Evolutionary conservation across 2,797 vertebrate genomes (phyloP).

Genomic region (Petrocephalus sullivani): DNA sequence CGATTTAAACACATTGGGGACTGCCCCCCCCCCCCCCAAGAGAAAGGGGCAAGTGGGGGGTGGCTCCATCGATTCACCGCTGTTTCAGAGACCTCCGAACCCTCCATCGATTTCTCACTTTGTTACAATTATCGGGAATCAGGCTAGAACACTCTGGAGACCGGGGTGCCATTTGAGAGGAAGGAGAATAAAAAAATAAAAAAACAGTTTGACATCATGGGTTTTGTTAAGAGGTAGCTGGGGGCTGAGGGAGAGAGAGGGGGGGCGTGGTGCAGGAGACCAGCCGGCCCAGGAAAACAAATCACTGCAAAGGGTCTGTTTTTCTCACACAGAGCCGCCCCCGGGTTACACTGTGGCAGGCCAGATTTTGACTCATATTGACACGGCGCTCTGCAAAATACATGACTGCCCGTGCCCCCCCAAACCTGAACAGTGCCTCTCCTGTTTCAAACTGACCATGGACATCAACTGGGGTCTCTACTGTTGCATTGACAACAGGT

Average conservation of each 20-base stretch:
- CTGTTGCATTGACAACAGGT: neutral
- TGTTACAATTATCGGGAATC: conserved; percentile 63
- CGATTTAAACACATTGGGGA: conserved; percentile 38
- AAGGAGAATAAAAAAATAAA: neutral
- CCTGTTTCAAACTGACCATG: neutral
- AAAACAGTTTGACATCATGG: neutral
- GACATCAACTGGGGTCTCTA: neutral
- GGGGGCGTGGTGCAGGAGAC: neutral
- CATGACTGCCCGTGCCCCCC: neutral
- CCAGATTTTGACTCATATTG: neutral
- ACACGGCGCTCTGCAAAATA: neutral
- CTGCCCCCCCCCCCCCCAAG: conserved; percentile 16
- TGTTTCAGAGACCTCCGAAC: conserved; percentile 18
- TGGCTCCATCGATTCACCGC: conserved; percentile 50
- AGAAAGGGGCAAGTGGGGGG: neutral
- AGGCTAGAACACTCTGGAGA: conserved; percentile 11
- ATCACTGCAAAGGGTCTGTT: neutral
- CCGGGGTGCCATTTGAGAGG: conserved; percentile 13
- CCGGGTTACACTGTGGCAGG: neutral
- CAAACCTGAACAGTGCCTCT: neutral
- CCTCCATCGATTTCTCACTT: conserved; percentile 57
- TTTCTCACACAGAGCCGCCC: neutral
- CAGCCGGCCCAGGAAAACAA: neutral
- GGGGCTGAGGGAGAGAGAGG: neutral
- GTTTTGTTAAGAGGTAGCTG: neutral